Evolutionary conservation across 2,888 invertebrate species (phyloP).

Genomic region (Branchellion lobata): DNA sequence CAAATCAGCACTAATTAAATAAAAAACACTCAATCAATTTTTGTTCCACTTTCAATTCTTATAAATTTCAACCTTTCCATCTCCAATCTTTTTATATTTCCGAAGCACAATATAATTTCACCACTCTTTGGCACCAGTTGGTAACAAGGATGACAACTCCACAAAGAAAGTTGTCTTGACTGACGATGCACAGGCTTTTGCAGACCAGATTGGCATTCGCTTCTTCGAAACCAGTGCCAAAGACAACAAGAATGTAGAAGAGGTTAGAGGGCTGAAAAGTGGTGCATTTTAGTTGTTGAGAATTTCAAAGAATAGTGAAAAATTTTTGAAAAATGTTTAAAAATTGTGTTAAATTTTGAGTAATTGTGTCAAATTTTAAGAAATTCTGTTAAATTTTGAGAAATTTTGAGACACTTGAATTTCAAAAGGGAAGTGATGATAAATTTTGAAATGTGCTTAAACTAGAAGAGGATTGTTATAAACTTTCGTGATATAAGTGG

Average conservation of each 20-base stretch:
- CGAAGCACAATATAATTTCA: too few species aligned
- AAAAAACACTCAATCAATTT: not conserved
- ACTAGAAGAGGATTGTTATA: not conserved
- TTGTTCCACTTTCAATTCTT: not conserved
- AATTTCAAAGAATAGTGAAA: too few species aligned
- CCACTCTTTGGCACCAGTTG: constrained; percentile 54
- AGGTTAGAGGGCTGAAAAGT: constrained; percentile 63
- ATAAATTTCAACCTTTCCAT: too few species aligned
- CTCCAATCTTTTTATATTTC: too few species aligned
- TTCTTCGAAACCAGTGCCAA: constrained; percentile 98
- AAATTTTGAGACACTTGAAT: too few species aligned
- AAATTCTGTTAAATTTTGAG: too few species aligned
- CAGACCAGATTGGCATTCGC: constrained; percentile 93
- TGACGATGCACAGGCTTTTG: constrained; percentile 93
- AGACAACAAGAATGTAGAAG: constrained; percentile 97
- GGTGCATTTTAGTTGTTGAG: too few species aligned
- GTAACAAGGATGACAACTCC: constrained; percentile 62
- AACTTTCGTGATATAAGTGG: not conserved
- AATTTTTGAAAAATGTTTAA: too few species aligned
- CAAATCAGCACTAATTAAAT: not conserved
- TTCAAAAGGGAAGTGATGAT: not conserved
- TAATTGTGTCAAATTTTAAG: too few species aligned
- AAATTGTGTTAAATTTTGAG: constrained; percentile 3
- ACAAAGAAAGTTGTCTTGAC: constrained; percentile 84
- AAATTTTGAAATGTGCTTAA: not conserved